Percentiles rank a stretch among this genome's conserved stretches.
These are phyloP conservation scores for Phoronis australis DNA, from an alignment of 2,888 invertebrate species.

Conservation along the genomic window DNA sequence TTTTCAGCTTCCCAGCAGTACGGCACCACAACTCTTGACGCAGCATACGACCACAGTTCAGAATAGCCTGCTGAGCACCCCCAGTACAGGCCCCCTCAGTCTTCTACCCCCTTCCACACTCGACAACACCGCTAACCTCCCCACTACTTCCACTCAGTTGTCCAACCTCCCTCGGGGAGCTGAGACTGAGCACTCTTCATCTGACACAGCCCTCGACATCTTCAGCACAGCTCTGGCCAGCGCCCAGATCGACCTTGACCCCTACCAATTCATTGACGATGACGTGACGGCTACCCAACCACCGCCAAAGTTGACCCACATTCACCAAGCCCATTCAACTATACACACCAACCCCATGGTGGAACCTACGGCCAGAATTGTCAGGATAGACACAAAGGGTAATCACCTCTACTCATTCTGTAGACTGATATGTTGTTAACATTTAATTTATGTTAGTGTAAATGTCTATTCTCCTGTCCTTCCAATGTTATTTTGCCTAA, in stretches of 20 bases:
- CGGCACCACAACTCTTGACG: too few species aligned
- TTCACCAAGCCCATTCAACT: neutral
- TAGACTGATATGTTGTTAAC: too few species aligned
- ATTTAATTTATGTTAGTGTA: too few species aligned
- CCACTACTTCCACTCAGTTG: neutral
- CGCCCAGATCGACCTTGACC: constrained; percentile 45
- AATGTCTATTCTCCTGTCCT: too few species aligned
- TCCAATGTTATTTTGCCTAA: too few species aligned
- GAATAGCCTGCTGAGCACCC: too few species aligned
- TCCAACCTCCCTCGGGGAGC: constrained; percentile 6
- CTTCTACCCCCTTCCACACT: neutral
- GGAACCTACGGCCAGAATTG: neutral
- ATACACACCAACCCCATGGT: neutral
- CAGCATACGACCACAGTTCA: too few species aligned
- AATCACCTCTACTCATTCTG: too few species aligned
- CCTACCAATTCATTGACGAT: constrained; percentile 40
- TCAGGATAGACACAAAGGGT: neutral
- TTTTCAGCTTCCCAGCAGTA: too few species aligned
- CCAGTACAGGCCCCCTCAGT: constrained; percentile 2
- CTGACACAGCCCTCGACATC: constrained; percentile 27
- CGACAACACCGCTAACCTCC: constrained; percentile 1
- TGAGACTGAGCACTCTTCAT: too few species aligned
- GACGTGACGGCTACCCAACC: neutral
- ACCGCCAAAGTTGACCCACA: neutral
- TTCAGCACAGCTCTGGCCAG: constrained; percentile 42